Conservation (phyloP, 1,140 invertebrate genomes). For the Drosophila santomea region DNA sequence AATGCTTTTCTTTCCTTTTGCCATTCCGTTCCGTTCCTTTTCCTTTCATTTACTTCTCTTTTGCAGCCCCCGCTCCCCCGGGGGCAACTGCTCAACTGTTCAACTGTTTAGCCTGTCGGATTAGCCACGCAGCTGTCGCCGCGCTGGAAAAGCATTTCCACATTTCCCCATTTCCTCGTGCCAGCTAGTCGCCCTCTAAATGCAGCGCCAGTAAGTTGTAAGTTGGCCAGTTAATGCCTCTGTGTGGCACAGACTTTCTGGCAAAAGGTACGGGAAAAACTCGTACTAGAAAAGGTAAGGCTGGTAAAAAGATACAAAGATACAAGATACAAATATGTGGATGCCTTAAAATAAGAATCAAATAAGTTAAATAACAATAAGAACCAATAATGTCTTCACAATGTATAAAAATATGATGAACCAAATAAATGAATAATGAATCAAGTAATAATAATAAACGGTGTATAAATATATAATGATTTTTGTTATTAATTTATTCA, state of each 20-base stretch:
- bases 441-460: background rate
- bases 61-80: slow-evolving; percentile 34
- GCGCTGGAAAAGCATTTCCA: slow-evolving; percentile 46
- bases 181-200: slow-evolving; percentile 36
- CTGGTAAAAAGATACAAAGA: background rate
- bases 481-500: too few species aligned
- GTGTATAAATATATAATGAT: too few species aligned
- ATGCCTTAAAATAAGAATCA: too few species aligned
- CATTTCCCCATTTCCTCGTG: slow-evolving; percentile 62
- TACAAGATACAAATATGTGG: too few species aligned
- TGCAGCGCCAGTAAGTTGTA: slow-evolving; percentile 48
- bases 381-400: too few species aligned
- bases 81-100: slow-evolving; percentile 14
- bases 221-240: slow-evolving; percentile 7
- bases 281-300: background rate
- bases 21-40: slow-evolving; percentile 7
- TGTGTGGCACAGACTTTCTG: slow-evolving; percentile 15
- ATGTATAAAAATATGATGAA: too few species aligned
- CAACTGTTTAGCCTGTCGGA: slow-evolving; percentile 65
- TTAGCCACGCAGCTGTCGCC: slow-evolving; percentile 66
- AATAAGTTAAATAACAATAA: too few species aligned
- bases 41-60: slow-evolving; percentile 9
- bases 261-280: background rate
- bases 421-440: too few species aligned
- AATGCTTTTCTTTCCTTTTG: slow-evolving; percentile 46